Evolutionary conservation across 2,797 vertebrate genomes (phyloP), one percentile per base, ranked within the genome.

Genomic region (Loriculus beryllinus): DNA sequence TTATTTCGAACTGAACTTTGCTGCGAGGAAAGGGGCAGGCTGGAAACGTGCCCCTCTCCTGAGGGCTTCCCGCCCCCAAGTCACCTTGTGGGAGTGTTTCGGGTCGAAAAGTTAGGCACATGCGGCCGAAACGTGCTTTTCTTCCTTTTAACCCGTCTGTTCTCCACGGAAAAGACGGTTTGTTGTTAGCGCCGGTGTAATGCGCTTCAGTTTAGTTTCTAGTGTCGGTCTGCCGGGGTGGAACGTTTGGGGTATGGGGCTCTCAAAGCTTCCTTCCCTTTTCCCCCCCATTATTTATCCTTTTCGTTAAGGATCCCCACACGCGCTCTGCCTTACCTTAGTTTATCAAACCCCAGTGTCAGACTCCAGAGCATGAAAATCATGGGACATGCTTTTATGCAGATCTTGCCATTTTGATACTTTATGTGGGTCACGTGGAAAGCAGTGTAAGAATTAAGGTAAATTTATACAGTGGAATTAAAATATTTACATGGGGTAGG

Each of bases 71-170:
- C 77, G 72, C 90, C 90, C 70, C 39, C 33, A 2, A 79, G 88
- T 94, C 95, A 94, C 90, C 95, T 89, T 92, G 84, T 22, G 92
- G 31, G 42, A 78, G 57, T 19, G 22, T 22, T 42, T 51, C 39
- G 47, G 87, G 90, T 52, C 70, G 87, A 33, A 92, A 95, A 96
- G 92, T 96, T 95, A 16, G 29, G 82, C 78, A 59, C 88, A 10
- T 81, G 79, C 35, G 15, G 23, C 22, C 31, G 1, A 11, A 77
- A 80, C 69, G 68, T 90, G 91, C 52, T 5, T 43, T 5, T 26
- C 2, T 14, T 43, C 4, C 1, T 20, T 33, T 8, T 23, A 12
- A 0, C 4, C 57, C 5, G 3, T 10, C 2, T 19, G 22, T 51
- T 51, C 81, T 15, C 28, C 3, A 1, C 14, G 25, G 9, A 12